Evolutionary conservation across 2,113 vertebrate genomes (phyloP), one percentile per base, ranked within the genome.

Genomic region (Cebidichthys violaceus): DNA sequence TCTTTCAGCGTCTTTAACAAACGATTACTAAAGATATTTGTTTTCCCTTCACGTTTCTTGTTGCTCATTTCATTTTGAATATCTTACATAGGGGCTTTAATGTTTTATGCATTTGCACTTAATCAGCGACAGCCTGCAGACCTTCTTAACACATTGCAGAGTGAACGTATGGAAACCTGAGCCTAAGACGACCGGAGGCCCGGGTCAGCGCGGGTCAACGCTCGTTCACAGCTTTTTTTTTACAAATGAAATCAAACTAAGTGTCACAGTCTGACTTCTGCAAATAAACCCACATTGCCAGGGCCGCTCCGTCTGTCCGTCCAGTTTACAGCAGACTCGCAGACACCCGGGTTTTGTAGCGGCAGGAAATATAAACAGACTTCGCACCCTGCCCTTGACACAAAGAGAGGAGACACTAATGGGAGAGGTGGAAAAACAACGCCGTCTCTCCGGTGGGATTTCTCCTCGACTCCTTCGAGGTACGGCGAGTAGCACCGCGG

Each of bases 181-280:
- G 62, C 82, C 50, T 10, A 20, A 74, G 20, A 52, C 27, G 52
- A 71, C 59, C 15, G n/a, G 67, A 76, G 77, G 77, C 71, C 69
- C 60, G 6, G 84, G 90, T 89, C 86, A 77, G 62, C 77, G 14
- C 6, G 67, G 85, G 88, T 90, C 90, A 82, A 4, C 61, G 47
- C 68, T 81, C 87, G 86, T 88, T 90, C 79, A 75, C 72, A 86
- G 87, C 85, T 79, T 88, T 92, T 87, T 79, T 88, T 92, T 87
- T 35, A 77, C 82, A 65, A 85, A 92, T 86, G 73, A 90, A 91
- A 89, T 90, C 90, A 93, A 90, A 89, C 84, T 61, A 72, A 74
- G 83, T 89, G 87, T 91, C 87, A 86, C 39, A 54, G 60, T 55
- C 83, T 90, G 91, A 86, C 89, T 71, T 91, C 74, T 89, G 79